Evolutionary conservation across 2,797 vertebrate genomes (phyloP).

Genomic region (Urocyon cinereoargenteus): DNA sequence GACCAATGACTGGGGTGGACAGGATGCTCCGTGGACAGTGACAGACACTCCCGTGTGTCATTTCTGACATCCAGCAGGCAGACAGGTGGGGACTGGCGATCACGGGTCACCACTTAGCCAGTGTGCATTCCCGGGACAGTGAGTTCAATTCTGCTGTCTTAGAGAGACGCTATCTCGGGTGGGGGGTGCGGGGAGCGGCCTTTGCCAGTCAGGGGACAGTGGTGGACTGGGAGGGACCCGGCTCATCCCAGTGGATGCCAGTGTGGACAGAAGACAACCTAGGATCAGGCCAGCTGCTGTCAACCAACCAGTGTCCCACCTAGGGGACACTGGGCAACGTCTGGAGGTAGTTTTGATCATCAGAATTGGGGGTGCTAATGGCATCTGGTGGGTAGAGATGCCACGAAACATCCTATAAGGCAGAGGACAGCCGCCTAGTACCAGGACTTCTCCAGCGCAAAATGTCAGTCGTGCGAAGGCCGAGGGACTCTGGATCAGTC

Average conservation of each 20-base stretch:
- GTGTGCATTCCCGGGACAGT: background rate
- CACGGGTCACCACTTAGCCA: too few relatives aligned
- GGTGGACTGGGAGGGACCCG: background rate
- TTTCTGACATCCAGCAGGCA: background rate
- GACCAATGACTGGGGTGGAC: background rate
- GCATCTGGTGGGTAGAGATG: background rate
- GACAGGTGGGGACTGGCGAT: background rate
- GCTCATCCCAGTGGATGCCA: background rate
- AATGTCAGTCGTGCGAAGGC: background rate
- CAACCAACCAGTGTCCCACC: background rate
- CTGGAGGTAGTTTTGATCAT: background rate
- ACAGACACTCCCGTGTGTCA: fast-evolving
- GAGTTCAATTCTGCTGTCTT: background rate
- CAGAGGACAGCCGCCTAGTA: background rate
- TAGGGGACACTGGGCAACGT: background rate
- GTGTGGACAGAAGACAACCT: background rate
- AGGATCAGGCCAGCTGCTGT: background rate
- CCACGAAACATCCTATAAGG: background rate
- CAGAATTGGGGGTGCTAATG: background rate
- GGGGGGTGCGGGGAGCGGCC: fast-evolving
- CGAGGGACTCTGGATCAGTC: background rate
- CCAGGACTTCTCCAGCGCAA: background rate
- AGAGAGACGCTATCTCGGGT: background rate
- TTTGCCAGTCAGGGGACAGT: background rate
- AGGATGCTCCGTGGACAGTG: background rate